Evolutionary conservation across 2,888 invertebrate genomes (phyloP), one percentile per base, ranked within the genome.

Genomic region (Dione juno): DNA sequence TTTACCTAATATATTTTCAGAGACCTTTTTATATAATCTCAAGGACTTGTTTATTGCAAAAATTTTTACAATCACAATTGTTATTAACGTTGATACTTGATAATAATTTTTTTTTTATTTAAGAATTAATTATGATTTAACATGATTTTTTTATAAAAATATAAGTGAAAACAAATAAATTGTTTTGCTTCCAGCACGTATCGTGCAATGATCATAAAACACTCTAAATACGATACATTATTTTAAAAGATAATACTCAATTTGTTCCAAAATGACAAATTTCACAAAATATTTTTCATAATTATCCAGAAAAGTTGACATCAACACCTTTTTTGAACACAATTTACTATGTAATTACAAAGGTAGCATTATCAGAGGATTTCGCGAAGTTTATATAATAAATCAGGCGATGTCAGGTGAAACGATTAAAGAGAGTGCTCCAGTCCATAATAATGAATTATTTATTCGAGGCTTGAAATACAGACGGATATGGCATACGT

Each of bases 341-440:
- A n/a, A 41, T 61, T 61, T 45, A 61, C 48, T 63, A 7, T 16
- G 37, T 63, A 63, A 63, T 48, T 63, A n/a, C 61, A 48, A 13
- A 35, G 63, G 16, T 63, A 63, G 16, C 7, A 35, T 16, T 63
- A 50, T 37, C 28, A 48, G 8, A 35, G 35, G 11, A 50, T 63
- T 43, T 59, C 3, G 16, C 48, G 7, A 63, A 63, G 37, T 63
- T 41, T 63, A n/a, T 54, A 37, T 48, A 45, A 69, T 64, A 64
- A 64, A 57, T 69, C 54, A 69, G 48, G 11, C n/a, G 68, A 69
- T 16, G 54, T 69, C 40, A 54, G 54, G 48, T 57, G 45, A 64
- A 67, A 69, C 68, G 48, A 63, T 64, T 69, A 48, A 69, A 63
- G 68, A 69, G 68, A 63, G 68, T 48, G 48, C 48, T 54, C 45